Evolutionary conservation across 2,888 invertebrate genomes (phyloP), one percentile per base, ranked within the genome.

Genomic region (Neoaliturus tenellus): DNA sequence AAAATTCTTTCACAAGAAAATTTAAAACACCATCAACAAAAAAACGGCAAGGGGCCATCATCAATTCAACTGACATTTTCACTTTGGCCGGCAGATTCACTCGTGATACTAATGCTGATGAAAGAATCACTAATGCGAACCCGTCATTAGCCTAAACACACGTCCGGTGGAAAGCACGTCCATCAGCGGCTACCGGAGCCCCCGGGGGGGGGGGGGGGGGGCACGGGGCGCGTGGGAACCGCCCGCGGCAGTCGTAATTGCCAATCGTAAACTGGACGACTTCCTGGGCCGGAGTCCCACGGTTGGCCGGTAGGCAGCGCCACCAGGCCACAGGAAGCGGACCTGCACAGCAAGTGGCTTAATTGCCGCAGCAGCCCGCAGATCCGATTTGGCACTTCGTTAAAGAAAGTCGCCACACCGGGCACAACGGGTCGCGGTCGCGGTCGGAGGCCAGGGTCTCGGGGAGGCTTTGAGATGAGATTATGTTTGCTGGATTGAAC

Each of bases 211-310:
- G 51, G 20, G n/a, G 14, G 33, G 6, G 67, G 8, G 41, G 71
- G 39, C 35, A 39, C 39, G 71, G 71, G 71, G 39, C 14, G 3
- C 39, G 35, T 35, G 71, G 8, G 41, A 71, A 35, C 71, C 39
- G 20, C 35, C 17, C 28, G 39, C 23, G 28, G 20, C 31, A 1
- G 39, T 6, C 39, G 35, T 71, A 71, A 71, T 71, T 71, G 71
- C 10, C 71, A 71, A 71, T 71, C 71, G 71, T 39, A 71, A 33
- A 39, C 39, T 71, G 71, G 71, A 71, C 39, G 41, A 23, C 71
- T 71, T 71, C 71, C 71, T 71, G 71, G 33, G 17, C 67, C 20
- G 2, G 17, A 20, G 41, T 71, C 71, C 71, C 71, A 71, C 71
- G 71, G 39, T 71, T 1, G 25, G 23, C 69, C 23, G 28, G n/a